A percentile compares a stretch with the other conserved stretches of the same genome.
These are phyloP conservation scores for Drosophila mayaguana DNA, from an alignment of 2,888 invertebrate genomes.

Conservation along the genomic window DNA sequence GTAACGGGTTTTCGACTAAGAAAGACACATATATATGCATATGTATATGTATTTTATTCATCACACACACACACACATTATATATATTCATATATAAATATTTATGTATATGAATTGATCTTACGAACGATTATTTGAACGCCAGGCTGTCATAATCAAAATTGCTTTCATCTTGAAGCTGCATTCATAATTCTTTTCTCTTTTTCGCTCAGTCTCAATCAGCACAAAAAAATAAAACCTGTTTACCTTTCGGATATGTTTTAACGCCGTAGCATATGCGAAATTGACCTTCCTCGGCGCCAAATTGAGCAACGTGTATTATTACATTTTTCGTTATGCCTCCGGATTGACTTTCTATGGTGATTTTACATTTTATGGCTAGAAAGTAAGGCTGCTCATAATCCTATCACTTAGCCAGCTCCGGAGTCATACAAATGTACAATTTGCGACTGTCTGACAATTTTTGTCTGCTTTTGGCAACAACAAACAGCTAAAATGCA, in stretches of 20 bases:
- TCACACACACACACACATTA: background rate
- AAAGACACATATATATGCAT: background rate
- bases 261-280: conserved; percentile 20
- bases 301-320: conserved; percentile 25
- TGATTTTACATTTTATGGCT: conserved; percentile 67
- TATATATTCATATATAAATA: background rate
- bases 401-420: conserved; percentile 53
- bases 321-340: conserved; percentile 46
- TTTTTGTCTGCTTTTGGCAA: conserved; percentile 4
- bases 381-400: conserved; percentile 61
- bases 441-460: conserved; percentile 5
- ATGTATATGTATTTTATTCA: background rate
- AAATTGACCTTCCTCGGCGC: conserved; percentile 45
- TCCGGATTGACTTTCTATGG: conserved; percentile 65
- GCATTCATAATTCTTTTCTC: conserved; percentile 7
- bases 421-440: conserved; percentile 35
- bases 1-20: conserved; percentile 1
- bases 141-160: conserved; percentile 5
- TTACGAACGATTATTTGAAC: background rate
- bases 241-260: conserved; percentile 16
- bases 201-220: background rate
- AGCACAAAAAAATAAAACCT: background rate
- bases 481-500: conserved; percentile 36
- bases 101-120: background rate
- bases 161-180: background rate